phyloP scores from a whole-genome alignment of 2,888 invertebrate species.

The Eucriotettix oculatus region DNA sequence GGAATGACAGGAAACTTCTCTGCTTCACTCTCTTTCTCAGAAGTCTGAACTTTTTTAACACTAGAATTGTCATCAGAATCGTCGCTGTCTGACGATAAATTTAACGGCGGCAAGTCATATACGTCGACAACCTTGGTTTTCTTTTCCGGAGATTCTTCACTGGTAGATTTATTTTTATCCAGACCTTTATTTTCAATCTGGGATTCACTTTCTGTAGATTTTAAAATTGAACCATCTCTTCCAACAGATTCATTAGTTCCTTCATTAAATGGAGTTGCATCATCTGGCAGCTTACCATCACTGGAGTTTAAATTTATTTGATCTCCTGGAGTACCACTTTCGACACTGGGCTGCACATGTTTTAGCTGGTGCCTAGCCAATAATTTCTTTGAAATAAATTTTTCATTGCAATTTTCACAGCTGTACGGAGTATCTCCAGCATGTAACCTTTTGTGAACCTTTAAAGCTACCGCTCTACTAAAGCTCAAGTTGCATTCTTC shows the following conservation, averaged over 20 bases:
- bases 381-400: slow-evolving; percentile 67
- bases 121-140: slow-evolving; percentile 32
- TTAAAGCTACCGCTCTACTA: slow-evolving; percentile 57
- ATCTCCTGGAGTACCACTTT: slow-evolving; percentile 10
- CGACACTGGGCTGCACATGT: slow-evolving; percentile 33
- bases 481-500: slow-evolving; percentile 66
- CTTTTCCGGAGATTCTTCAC: slow-evolving; percentile 17
- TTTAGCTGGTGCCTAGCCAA: slow-evolving; percentile 50
- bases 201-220: slow-evolving; percentile 5
- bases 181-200: slow-evolving; percentile 14
- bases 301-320: slow-evolving; percentile 9
- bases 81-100: slow-evolving; percentile 66
- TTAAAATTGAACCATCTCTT: too few species aligned
- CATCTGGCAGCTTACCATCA: slow-evolving; percentile 7
- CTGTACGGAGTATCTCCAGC: slow-evolving; percentile 48
- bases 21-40: neutral
- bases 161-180: slow-evolving; percentile 11
- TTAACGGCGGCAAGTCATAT: slow-evolving; percentile 59
- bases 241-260: slow-evolving; percentile 10
- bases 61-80: slow-evolving; percentile 36
- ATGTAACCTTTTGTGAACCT: slow-evolving; percentile 72
- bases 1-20: neutral
- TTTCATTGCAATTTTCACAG: slow-evolving; percentile 58
- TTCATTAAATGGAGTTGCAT: slow-evolving; percentile 8
- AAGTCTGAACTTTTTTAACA: neutral